phyloP scores from a whole-genome alignment of 2,113 vertebrate species.

The Tragulus kanchil region DNA sequence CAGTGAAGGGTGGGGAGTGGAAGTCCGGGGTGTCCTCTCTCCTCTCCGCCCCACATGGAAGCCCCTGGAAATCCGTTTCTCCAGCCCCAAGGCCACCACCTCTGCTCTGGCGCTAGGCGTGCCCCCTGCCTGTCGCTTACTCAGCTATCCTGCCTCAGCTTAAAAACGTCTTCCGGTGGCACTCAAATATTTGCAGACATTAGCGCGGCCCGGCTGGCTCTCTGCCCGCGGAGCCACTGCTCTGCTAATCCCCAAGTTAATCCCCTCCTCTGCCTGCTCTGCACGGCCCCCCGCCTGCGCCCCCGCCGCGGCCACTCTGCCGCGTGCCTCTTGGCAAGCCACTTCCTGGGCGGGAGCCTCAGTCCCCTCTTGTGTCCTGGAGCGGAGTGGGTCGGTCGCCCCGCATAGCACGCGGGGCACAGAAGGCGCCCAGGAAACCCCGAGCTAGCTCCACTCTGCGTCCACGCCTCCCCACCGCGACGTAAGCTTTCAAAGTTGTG shows the following conservation, averaged over 20 bases:
- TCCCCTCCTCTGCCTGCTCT: not conserved
- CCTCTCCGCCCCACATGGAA: not conserved
- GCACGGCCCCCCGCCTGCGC: not conserved
- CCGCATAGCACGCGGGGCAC: not conserved
- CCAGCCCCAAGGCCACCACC: not conserved
- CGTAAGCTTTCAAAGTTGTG: not conserved
- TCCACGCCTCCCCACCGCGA: not conserved
- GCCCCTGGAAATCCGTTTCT: not conserved
- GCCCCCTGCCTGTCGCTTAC: not conserved
- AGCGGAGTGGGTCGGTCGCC: not conserved
- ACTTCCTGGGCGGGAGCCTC: not conserved
- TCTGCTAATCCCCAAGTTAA: not conserved
- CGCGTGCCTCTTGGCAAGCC: not conserved
- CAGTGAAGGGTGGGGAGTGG: accelerated
- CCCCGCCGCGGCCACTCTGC: not conserved
- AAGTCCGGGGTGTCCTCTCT: not conserved
- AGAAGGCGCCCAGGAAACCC: not conserved
- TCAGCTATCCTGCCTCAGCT: not conserved
- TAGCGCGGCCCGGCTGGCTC: not conserved
- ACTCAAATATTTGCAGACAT: too few relatives aligned
- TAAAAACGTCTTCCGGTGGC: not conserved
- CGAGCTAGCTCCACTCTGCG: not conserved
- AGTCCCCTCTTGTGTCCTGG: not conserved
- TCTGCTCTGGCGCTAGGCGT: accelerated
- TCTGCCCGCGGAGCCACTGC: accelerated